Evolutionary conservation across 2,113 vertebrate species (phyloP).

Genomic region (Panthera tigris): DNA sequence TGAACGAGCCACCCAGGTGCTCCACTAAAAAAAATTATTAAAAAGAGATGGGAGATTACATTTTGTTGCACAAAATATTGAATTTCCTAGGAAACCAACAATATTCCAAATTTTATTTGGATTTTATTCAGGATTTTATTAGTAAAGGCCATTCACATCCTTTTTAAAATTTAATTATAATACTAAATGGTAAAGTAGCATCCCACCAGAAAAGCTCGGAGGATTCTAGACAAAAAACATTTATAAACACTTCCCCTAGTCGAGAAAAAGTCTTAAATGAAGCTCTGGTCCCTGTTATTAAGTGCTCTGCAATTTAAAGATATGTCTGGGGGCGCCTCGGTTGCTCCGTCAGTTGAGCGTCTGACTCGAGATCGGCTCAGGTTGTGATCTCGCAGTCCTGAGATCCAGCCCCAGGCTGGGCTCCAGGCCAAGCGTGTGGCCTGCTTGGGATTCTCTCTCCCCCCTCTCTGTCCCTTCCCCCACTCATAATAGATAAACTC

Average conservation of each 20-base stretch:
- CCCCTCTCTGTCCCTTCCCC: too few species aligned
- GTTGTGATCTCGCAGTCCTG: too few species aligned
- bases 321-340: not conserved
- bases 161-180: constrained; percentile 6
- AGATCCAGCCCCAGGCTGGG: too few species aligned
- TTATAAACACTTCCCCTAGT: not conserved
- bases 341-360: too few species aligned
- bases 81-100: constrained; percentile 18
- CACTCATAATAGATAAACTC: too few species aligned
- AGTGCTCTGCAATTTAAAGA: not conserved
- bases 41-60: not conserved
- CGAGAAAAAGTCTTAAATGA: not conserved
- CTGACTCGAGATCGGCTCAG: too few species aligned
- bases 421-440: too few species aligned
- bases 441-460: too few species aligned
- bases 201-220: not conserved
- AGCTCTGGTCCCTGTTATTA: not conserved
- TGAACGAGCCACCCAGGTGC: too few species aligned
- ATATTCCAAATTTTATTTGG: not conserved
- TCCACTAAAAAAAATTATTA: not conserved
- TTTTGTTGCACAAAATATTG: constrained; percentile 4
- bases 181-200: not conserved
- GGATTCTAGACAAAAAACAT: not conserved
- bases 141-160: not conserved
- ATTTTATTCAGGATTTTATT: constrained; percentile 29